phyloP scores from a whole-genome alignment of 2,888 invertebrate genomes.

The Stenurella melanura region DNA sequence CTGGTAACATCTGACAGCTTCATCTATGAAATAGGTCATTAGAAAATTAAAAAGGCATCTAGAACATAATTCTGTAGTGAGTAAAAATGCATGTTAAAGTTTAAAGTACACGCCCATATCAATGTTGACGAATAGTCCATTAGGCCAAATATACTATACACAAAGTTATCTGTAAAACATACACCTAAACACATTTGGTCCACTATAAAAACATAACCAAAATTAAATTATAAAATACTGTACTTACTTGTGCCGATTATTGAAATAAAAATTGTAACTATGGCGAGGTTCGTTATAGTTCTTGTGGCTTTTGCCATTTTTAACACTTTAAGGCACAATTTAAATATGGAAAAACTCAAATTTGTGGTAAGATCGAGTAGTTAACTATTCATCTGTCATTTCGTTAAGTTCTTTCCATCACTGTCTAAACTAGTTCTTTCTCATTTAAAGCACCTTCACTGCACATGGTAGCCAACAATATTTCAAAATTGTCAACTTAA shows the following conservation, averaged over 20 bases:
- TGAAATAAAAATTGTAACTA: conserved; percentile 18
- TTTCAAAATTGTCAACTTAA: neutral
- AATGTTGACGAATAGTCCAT: conserved; percentile 26
- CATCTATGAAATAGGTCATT: conserved; percentile 71
- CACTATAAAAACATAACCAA: conserved; percentile 19
- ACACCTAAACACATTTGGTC: conserved; percentile 12
- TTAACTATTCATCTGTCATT: too few relatives aligned
- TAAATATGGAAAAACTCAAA: neutral
- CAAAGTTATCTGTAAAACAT: neutral
- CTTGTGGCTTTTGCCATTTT: conserved; percentile 12
- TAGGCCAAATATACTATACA: neutral
- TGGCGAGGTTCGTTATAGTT: conserved; percentile 3
- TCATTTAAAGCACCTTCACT: neutral
- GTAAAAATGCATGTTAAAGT: neutral
- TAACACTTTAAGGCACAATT: conserved; percentile 2
- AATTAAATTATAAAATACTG: neutral
- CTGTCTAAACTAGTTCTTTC: neutral
- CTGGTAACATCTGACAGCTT: conserved; percentile 92
- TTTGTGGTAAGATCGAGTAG: too few relatives aligned
- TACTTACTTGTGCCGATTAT: conserved; percentile 24
- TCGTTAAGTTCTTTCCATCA: neutral
- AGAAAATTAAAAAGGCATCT: neutral
- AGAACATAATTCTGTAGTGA: neutral
- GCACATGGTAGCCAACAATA: neutral
- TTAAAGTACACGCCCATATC: conserved; percentile 31